Base-by-base conservation (phyloP, 2,888 invertebrate species). In the Dinocampus coccinellae region DNA sequence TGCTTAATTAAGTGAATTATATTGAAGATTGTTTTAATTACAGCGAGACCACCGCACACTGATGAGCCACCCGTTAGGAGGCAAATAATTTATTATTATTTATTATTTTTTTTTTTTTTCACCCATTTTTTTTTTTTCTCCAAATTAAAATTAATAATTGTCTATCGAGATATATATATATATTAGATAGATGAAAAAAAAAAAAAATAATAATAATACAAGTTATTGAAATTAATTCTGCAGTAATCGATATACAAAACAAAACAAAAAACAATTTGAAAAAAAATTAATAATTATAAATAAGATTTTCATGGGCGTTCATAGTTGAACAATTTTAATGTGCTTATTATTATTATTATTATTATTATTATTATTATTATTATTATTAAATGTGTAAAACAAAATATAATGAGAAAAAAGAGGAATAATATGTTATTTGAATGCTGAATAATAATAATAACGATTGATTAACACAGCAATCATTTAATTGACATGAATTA, bases 41-140 rank as follows among this genome's bases (percentile, higher is more conserved):
- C 87, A 87, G 87, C 80, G 87, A 87, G 81, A 87, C 87, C 78
- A 85, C 87, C 80, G 87, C 86, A 78, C 87, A 87, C 82, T 87
- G 87, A 87, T 86, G 84, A 80, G 81, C 82, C 85, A 85, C 80
- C 84, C 78, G 75, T 83, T 83, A 82, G 82, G 84, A 84, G 84
- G 81, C 85, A 85, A 82, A 81, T 57, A 66, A 66, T 52, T 55
- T 83, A 82, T 85, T 83, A 85, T 76, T 58, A 64, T 73, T 68
- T 29, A 58, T 61, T 26, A 69, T 73, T 70, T 47, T 81, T 81
- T 80, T 83, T 77, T 84, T 82, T 81, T 83, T 84, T 84, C 78
- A 82, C 7, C 7, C 7, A 29, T 29, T 29, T 4, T 4, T 29
- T 29, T 29, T 77, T 81, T 82, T 83, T 82, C 77, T 80, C 79